Evolutionary conservation across 2,797 vertebrate genomes (phyloP).

Genomic region (Tenualosa ilisha): DNA sequence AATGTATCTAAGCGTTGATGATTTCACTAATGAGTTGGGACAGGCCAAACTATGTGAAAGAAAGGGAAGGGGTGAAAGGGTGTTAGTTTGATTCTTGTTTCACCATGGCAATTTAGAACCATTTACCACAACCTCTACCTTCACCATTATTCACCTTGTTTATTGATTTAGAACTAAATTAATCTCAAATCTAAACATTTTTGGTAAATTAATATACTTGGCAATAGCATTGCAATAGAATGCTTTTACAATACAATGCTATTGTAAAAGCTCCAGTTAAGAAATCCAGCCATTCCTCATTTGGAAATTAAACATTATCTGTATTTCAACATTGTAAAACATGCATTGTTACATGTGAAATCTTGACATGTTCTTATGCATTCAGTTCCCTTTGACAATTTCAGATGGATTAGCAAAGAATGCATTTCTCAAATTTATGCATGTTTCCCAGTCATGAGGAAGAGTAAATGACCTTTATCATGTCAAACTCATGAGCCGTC

Average conservation of each 20-base stretch:
- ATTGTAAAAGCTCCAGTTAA: neutral
- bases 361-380: neutral
- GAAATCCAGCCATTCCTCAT: neutral
- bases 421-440: slow-evolving; percentile 37
- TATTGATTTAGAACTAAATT: no score
- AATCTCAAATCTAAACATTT: no score
- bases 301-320: neutral
- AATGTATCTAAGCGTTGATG: neutral
- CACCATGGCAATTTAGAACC: neutral
- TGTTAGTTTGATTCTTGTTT: neutral
- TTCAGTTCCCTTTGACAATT: slow-evolving; percentile 7
- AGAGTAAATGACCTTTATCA: slow-evolving; percentile 52
- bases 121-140: neutral
- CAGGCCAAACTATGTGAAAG: neutral
- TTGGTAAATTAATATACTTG: no score
- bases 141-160: no score
- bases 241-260: neutral
- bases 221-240: no score
- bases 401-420: slow-evolving; percentile 60
- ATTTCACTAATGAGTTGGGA: neutral
- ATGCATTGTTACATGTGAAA: neutral
- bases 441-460: slow-evolving; percentile 44
- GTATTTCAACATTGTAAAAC: neutral
- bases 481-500: slow-evolving; percentile 45
- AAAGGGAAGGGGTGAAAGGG: neutral